A percentile compares a stretch with the other conserved stretches of the same genome.
Evolutionary conservation across 2,113 vertebrate genomes (phyloP).

Genomic region (Narcine bancroftii): DNA sequence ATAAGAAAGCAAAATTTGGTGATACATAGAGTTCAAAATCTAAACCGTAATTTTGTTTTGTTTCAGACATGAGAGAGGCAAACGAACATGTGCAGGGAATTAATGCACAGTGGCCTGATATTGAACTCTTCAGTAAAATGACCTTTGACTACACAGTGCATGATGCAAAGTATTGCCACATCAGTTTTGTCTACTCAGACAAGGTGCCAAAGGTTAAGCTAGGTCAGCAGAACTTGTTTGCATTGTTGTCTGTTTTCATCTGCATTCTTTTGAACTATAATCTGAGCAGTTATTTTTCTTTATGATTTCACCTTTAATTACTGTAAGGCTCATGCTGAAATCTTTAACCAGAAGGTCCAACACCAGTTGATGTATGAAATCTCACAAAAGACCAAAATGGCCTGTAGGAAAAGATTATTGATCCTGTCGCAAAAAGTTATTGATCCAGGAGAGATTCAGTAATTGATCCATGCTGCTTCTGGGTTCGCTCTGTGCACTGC

Average conservation of each 20-base stretch:
- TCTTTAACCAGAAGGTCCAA: neutral
- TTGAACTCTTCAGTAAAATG: conserved; percentile 83
- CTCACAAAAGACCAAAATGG: neutral
- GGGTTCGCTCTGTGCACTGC: neutral
- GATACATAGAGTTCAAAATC: neutral
- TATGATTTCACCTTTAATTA: neutral
- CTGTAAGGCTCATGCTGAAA: neutral
- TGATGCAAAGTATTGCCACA: conserved; percentile 77
- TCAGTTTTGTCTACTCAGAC: conserved; percentile 75
- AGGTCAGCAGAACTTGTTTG: conserved; percentile 56
- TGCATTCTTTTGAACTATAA: too few relatives aligned
- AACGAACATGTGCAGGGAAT: neutral
- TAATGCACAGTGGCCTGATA: conserved; percentile 75
- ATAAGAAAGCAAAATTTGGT: neutral
- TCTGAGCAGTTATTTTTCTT: neutral
- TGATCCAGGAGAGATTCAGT: neutral
- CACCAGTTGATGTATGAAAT: neutral
- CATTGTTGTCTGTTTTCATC: too few relatives aligned
- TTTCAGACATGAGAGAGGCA: conserved; percentile 19
- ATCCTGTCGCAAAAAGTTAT: neutral
- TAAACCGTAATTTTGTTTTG: neutral
- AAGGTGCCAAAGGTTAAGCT: conserved; percentile 62
- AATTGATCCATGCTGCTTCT: neutral
- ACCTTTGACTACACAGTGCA: conserved; percentile 75
- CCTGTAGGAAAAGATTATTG: neutral